phyloP scores from a whole-genome alignment of 2,797 vertebrate genomes.

The Vespertilio murinus region DNA sequence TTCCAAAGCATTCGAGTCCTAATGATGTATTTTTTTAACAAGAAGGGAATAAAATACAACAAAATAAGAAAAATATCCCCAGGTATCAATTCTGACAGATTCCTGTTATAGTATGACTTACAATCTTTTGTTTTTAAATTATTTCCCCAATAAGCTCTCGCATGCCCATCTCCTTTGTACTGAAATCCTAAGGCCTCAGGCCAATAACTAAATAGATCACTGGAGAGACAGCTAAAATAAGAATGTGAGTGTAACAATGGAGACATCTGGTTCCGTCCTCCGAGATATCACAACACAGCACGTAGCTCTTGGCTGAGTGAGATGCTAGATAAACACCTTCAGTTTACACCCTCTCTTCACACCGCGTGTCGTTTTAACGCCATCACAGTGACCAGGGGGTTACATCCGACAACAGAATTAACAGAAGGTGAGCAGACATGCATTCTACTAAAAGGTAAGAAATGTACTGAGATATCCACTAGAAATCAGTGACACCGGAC shows the following conservation, averaged over 20 bases:
- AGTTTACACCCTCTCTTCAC: not conserved
- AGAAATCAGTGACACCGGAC: not conserved
- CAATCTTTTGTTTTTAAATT: not conserved
- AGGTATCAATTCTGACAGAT: not conserved
- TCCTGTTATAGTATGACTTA: not conserved
- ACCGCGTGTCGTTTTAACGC: not conserved
- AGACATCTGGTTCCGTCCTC: not conserved
- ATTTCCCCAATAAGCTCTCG: not conserved
- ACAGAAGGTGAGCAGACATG: not conserved
- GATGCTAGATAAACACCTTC: not conserved
- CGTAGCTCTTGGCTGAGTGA: not conserved
- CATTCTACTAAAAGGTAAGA: conserved; percentile 1
- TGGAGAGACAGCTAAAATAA: not conserved
- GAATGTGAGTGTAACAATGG: not conserved
- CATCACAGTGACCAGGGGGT: not conserved
- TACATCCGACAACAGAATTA: conserved; percentile 63
- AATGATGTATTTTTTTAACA: not conserved
- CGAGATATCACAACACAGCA: not conserved
- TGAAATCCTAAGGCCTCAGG: not conserved
- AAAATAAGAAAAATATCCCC: not conserved
- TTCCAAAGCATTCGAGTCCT: not conserved
- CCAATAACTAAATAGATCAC: not conserved
- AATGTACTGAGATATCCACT: conserved; percentile 41
- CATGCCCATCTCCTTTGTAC: not conserved
- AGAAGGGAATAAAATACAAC: not conserved